Percentiles rank a stretch among this genome's conserved stretches.
Conservation (phyloP, 1,140 invertebrate genomes). For the Vanessa atalanta region DNA sequence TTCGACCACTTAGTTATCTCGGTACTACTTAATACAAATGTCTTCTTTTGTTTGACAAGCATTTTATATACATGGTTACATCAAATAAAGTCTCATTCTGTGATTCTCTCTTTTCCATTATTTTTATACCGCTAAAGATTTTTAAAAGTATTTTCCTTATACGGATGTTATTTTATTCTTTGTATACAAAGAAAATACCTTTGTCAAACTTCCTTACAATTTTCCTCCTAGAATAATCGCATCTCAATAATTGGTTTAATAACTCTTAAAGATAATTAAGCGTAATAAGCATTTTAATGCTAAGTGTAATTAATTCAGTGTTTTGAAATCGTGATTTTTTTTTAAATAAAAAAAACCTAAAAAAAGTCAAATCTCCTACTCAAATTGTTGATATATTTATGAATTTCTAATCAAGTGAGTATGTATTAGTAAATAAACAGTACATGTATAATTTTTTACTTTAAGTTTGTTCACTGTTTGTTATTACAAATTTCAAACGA, state of each 20-base stretch:
- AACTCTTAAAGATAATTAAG: background rate
- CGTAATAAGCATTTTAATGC: background rate
- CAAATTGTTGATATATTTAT: no score
- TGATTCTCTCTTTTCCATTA: background rate
- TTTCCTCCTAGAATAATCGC: background rate
- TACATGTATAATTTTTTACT: no score
- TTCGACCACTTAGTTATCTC: no score
- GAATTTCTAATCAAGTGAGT: no score
- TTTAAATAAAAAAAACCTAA: no score
- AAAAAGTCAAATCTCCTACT: no score
- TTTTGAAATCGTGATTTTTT: no score
- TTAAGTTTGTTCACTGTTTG: no score
- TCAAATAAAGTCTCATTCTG: background rate
- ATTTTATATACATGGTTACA: background rate
- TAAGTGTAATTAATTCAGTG: background rate
- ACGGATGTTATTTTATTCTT: background rate
- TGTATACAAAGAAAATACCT: slow-evolving; percentile 6
- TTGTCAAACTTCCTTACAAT: background rate
- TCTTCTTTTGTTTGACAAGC: no score
- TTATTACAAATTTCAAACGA: no score
- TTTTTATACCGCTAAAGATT: background rate
- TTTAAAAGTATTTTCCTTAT: background rate
- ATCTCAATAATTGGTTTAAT: background rate
- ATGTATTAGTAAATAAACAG: no score
- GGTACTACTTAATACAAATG: no score